A percentile compares a stretch with the other conserved stretches of the same genome.
Evolutionary conservation across 2,888 invertebrate species (phyloP).

Genomic region (Trichopoda pennipes): DNA sequence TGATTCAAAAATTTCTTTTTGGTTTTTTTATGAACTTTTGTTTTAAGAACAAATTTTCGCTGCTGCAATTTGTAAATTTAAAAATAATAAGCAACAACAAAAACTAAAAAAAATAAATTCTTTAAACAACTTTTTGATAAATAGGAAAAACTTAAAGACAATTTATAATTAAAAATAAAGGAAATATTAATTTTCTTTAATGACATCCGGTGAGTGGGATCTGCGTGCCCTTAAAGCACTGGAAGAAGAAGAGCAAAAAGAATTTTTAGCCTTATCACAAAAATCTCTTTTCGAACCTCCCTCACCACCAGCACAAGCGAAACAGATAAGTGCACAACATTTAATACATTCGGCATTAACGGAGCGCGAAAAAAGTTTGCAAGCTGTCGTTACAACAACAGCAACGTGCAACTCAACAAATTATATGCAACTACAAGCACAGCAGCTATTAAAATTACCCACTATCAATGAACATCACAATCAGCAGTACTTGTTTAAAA

Average conservation of each 20-base stretch:
- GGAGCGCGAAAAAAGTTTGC: constrained; percentile 28
- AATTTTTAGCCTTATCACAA: constrained; percentile 78
- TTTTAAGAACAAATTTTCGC: too few relatives aligned
- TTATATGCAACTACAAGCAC: constrained; percentile 75
- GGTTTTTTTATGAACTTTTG: too few relatives aligned
- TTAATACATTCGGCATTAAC: constrained; percentile 56
- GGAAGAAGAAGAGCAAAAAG: constrained; percentile 80
- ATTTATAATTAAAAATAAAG: too few relatives aligned
- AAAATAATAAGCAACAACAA: too few relatives aligned
- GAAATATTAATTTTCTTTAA: constrained; percentile 68
- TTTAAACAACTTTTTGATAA: too few relatives aligned
- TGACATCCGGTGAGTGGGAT: constrained; percentile 81
- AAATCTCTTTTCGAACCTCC: constrained; percentile 77
- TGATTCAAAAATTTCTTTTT: too few relatives aligned
- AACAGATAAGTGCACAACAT: constrained; percentile 60
- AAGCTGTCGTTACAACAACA: constrained; percentile 32
- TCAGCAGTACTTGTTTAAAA: constrained; percentile 72
- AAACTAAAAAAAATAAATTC: too few relatives aligned
- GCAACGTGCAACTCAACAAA: constrained; percentile 67
- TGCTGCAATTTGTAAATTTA: too few relatives aligned
- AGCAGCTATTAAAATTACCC: constrained; percentile 77
- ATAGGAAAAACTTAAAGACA: too few relatives aligned
- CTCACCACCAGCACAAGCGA: constrained; percentile 68
- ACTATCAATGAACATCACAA: constrained; percentile 78
- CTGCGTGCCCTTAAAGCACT: constrained; percentile 80